Conservation (phyloP, 2,888 invertebrate species). For the Parnassius glacialis region DNA sequence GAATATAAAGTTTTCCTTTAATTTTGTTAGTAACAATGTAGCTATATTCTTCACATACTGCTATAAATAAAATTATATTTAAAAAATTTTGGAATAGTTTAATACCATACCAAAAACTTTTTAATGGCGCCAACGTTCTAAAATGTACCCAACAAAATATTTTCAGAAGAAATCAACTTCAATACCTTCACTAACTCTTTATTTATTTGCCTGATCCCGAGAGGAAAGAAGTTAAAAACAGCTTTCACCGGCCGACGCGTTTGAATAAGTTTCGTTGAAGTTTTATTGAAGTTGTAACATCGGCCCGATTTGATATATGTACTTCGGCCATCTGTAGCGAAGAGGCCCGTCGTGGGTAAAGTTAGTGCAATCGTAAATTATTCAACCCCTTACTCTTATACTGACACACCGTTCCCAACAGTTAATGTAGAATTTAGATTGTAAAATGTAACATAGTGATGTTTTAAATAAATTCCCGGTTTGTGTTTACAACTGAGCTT, state of each 20-base stretch:
- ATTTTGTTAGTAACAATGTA: too few species aligned
- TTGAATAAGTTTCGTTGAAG: slow-evolving; percentile 55
- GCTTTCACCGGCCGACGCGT: slow-evolving; percentile 60
- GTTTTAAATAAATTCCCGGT: too few species aligned
- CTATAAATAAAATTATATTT: too few species aligned
- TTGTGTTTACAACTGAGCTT: too few species aligned
- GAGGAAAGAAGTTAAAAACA: slow-evolving; percentile 77
- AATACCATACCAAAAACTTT: not conserved
- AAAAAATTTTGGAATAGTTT: too few species aligned
- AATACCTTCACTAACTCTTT: slow-evolving; percentile 67
- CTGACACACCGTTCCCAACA: slow-evolving; percentile 54
- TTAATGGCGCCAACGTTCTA: slow-evolving; percentile 3
- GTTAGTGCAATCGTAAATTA: slow-evolving; percentile 76
- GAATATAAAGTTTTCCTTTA: too few species aligned
- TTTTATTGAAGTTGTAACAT: slow-evolving; percentile 62
- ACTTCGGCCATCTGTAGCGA: slow-evolving; percentile 55
- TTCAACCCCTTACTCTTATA: slow-evolving; percentile 63
- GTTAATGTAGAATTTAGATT: not conserved
- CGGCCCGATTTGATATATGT: slow-evolving; percentile 70
- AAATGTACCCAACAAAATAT: slow-evolving; percentile 45
- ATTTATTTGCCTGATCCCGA: slow-evolving; percentile 70
- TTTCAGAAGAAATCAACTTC: slow-evolving; percentile 58
- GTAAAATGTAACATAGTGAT: not conserved
- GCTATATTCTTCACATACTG: too few species aligned
- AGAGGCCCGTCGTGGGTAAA: slow-evolving; percentile 59